phyloP scores from a whole-genome alignment of 2,113 vertebrate species.

The Xenopus tropicalis region DNA sequence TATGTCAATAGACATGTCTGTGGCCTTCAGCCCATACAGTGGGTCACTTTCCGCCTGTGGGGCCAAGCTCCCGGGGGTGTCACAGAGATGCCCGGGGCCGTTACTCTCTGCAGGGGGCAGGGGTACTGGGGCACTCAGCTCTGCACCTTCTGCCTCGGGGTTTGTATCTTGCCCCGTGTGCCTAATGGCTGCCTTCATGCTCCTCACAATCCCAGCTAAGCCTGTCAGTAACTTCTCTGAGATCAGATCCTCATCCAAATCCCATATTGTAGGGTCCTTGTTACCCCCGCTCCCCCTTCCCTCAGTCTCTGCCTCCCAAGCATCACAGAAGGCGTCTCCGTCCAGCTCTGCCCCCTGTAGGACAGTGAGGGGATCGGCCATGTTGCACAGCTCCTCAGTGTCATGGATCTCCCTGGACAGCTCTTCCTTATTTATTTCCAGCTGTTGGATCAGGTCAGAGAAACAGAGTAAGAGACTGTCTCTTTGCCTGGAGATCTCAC shows the following conservation, averaged over 20 bases:
- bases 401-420: neutral
- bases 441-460: neutral
- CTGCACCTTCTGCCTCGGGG: too few relatives aligned
- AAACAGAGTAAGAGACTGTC: neutral
- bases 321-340: neutral
- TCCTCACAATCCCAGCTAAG: neutral
- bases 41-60: too few relatives aligned
- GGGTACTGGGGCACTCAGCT: too few relatives aligned
- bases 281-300: too few relatives aligned
- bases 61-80: too few relatives aligned
- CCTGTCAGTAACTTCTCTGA: neutral
- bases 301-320: neutral
- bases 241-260: neutral
- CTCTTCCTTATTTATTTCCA: neutral
- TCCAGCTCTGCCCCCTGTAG: neutral
- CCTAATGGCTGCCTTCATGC: neutral
- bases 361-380: too few relatives aligned
- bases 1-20: too few relatives aligned
- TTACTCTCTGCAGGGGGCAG: too few relatives aligned
- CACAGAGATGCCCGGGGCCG: too few relatives aligned
- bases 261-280: too few relatives aligned
- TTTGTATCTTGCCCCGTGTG: too few relatives aligned
- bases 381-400: neutral
- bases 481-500: slow-evolving; percentile 12
- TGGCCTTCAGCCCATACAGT: too few relatives aligned